Conservation (phyloP, 2,113 vertebrate genomes). For the Ia io region DNA sequence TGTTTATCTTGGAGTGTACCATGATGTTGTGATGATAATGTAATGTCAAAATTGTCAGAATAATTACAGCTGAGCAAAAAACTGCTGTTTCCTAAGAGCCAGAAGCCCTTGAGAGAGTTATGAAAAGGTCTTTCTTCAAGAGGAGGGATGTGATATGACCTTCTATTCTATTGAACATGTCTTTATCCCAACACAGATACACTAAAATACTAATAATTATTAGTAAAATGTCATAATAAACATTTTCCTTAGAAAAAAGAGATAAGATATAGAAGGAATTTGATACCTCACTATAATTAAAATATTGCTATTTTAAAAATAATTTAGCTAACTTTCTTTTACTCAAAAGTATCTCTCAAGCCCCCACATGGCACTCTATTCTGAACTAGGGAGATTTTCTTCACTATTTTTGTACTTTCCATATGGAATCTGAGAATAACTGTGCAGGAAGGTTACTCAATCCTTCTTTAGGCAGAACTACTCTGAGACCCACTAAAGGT, state of each 20-base stretch:
- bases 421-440: conserved; percentile 50
- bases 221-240: background rate
- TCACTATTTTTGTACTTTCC: conserved; percentile 46
- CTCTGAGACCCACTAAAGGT: background rate
- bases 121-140: background rate
- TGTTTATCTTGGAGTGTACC: conserved; percentile 52
- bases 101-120: conserved; percentile 45
- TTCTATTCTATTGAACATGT: background rate
- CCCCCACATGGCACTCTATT: background rate
- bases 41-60: conserved; percentile 48
- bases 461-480: background rate
- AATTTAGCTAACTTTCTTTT: background rate
- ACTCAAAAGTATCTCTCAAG: background rate
- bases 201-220: background rate
- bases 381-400: conserved; percentile 22
- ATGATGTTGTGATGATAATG: conserved; percentile 45
- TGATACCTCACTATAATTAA: background rate
- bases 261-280: background rate
- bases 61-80: conserved; percentile 57
- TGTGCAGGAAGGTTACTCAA: conserved; percentile 20
- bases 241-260: background rate
- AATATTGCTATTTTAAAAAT: conserved; percentile 17
- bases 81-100: background rate
- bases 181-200: background rate
- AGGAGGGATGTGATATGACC: background rate